Base-by-base conservation (phyloP, 2,888 invertebrate species). In the Eupithecia vulgata region DNA sequence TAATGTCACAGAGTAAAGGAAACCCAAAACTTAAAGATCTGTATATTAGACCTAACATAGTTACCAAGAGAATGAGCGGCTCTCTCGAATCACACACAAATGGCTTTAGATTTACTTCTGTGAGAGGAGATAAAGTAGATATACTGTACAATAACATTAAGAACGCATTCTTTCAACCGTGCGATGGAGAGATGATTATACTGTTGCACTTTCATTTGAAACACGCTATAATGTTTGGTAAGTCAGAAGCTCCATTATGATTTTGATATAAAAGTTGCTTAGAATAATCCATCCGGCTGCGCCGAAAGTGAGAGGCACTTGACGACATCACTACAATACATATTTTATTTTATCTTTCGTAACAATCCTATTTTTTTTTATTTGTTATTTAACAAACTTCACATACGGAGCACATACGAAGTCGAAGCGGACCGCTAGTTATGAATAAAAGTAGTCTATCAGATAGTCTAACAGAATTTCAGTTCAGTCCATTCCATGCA, bases 151-250 rank as follows among this genome's bases (percentile, higher is more conserved):
- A 99, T 94, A 99, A 99, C 91, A 99, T 99, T 81, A 99, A 99
- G 90, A 99, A 99, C 89, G 99, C 99, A 12, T 99, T 99, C 95
- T 99, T 99, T 94, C 99, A 99, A 94, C 99, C 99, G 0, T 99
- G 99, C 87, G 99, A 99, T 88, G 98, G 99, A 77, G 99, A 99
- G 95, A 99, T 99, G 99, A 99, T 99, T 74, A 99, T 99, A 87
- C 95, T 99, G 37, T 95, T 99, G 74, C 99, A 99, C 95, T 99
- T 99, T 92, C 99, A 99, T 94, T 95, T 99, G 76, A 99, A 98
- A 95, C 98, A 99, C 89, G 99, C 99, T 40, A 99, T 99, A 78
- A 98, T 99, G 98, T 99, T 99, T 95, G 99, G 99, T 82, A 91
- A 95, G 91, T 87, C 25, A 52, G 5, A 21, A 7, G 42, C 21